These are phyloP conservation scores for Tympanoctomys barrerae DNA, from an alignment of 2,797 vertebrate species.

Conservation along the genomic window DNA sequence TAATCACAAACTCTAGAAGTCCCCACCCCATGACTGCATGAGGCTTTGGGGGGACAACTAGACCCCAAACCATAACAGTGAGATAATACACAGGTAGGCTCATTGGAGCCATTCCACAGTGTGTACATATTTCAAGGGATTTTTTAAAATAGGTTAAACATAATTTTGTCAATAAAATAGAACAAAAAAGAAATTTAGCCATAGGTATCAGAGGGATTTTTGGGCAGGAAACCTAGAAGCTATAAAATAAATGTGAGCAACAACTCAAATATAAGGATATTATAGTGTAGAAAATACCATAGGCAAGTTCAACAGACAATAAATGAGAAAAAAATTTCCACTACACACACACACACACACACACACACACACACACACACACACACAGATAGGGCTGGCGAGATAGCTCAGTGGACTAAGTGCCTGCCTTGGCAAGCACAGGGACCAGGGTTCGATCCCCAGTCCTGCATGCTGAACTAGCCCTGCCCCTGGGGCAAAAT, in stretches of 20 bases:
- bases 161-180: neutral
- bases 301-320: constrained; percentile 34
- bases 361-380: too few relatives aligned
- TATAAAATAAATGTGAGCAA: neutral
- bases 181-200: constrained; percentile 7
- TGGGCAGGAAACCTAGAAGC: constrained; percentile 8
- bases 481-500: too few relatives aligned
- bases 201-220: neutral
- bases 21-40: too few relatives aligned
- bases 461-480: too few relatives aligned
- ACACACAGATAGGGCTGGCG: too few relatives aligned
- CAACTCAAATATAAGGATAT: neutral
- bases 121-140: neutral
- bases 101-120: neutral
- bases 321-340: constrained; percentile 4
- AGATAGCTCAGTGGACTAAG: too few relatives aligned
- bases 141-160: neutral
- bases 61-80: neutral
- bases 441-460: too few relatives aligned
- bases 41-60: too few relatives aligned
- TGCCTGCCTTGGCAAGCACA: too few relatives aligned
- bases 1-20: too few relatives aligned
- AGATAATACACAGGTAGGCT: neutral
- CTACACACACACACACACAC: too few relatives aligned
- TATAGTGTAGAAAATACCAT: neutral